Percentiles rank a stretch among this genome's conserved stretches.
Conservation (phyloP, 2,113 vertebrate species). For the Anguilla rostrata region DNA sequence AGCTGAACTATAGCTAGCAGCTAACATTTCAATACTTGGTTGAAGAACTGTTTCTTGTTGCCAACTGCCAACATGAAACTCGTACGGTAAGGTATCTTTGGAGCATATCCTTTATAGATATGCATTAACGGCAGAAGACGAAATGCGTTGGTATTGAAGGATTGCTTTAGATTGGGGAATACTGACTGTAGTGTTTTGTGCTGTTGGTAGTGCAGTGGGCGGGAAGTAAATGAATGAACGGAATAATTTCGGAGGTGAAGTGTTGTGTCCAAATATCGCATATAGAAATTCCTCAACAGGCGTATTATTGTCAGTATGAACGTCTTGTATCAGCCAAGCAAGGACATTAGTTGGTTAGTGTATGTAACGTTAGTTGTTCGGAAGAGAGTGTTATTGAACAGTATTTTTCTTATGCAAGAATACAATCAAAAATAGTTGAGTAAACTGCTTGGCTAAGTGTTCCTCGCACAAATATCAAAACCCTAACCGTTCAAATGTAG, state of each 20-base stretch:
- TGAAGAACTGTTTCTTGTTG: constrained; percentile 55
- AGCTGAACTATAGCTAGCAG: constrained; percentile 33
- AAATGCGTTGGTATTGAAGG: neutral
- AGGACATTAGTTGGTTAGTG: no score
- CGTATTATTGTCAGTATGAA: neutral
- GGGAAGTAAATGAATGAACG: constrained; percentile 63
- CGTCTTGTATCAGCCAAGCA: no score
- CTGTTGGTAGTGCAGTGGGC: constrained; percentile 43
- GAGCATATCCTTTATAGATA: rapidly evolving
- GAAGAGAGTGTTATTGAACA: no score
- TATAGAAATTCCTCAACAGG: neutral
- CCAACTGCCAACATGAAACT: constrained; percentile 73
- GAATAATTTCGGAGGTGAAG: neutral
- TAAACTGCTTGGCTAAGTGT: no score
- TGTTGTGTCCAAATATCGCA: neutral
- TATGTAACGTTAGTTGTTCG: no score
- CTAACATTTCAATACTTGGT: constrained; percentile 59
- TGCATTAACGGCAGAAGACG: rapidly evolving
- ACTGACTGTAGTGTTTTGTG: neutral
- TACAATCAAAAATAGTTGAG: no score
- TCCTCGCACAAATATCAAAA: no score
- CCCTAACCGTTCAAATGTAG: no score
- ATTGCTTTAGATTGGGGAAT: constrained; percentile 60
- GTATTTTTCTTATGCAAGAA: no score
- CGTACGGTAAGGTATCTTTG: constrained; percentile 59